phyloP scores from a whole-genome alignment of 2,888 invertebrate species.

The Callosobruchus maculatus region DNA sequence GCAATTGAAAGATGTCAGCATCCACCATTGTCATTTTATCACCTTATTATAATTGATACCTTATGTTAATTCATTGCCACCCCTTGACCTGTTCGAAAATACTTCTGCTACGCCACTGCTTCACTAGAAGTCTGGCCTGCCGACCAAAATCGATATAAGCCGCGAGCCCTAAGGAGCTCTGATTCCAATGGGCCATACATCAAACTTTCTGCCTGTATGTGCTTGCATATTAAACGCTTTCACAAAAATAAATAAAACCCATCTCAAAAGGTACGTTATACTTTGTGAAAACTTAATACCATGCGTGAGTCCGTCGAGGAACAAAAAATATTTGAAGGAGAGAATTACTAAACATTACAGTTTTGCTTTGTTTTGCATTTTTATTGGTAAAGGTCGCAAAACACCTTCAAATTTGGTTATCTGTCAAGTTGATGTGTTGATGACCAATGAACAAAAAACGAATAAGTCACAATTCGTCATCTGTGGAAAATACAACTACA shows the following conservation, averaged over 20 bases:
- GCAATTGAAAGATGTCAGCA: too few species aligned
- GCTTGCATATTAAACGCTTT: not conserved
- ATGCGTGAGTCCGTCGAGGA: not conserved
- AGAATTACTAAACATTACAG: too few species aligned
- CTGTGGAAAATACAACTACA: too few species aligned
- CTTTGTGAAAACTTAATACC: not conserved
- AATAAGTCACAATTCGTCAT: too few species aligned
- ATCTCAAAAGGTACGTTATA: not conserved
- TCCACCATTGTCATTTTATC: too few species aligned
- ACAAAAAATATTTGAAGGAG: not conserved
- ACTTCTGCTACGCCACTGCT: not conserved
- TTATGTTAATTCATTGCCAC: too few species aligned
- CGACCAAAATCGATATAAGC: not conserved
- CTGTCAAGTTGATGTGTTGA: too few species aligned
- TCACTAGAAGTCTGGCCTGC: not conserved
- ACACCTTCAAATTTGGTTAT: too few species aligned
- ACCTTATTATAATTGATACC: too few species aligned
- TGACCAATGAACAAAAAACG: too few species aligned
- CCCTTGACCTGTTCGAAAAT: not conserved
- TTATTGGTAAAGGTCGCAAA: too few species aligned
- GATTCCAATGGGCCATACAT: not conserved
- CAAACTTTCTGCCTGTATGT: not conserved
- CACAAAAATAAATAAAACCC: not conserved
- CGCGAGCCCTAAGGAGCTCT: not conserved
- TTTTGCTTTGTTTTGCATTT: too few species aligned